Evolutionary conservation across 2,797 vertebrate species (phyloP).

Genomic region (Telmatherina bonti): DNA sequence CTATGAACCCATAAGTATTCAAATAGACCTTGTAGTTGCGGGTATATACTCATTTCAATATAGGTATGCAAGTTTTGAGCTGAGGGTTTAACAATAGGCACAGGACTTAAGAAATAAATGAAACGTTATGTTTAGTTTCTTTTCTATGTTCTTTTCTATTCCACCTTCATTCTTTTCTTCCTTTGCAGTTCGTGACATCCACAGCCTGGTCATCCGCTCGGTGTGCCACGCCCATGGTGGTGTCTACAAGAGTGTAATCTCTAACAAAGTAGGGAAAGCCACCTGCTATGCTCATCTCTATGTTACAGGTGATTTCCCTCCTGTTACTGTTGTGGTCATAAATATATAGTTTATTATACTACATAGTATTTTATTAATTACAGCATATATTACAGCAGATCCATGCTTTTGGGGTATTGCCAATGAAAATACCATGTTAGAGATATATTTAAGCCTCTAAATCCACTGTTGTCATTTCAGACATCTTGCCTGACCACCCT

Average conservation of each 20-base stretch:
- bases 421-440: neutral
- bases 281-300: constrained; percentile 98
- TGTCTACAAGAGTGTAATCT: constrained; percentile 98
- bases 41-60: too few relatives aligned
- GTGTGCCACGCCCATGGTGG: constrained; percentile 93
- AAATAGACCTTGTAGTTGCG: too few relatives aligned
- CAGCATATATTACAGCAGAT: too few relatives aligned
- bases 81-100: too few relatives aligned
- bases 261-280: constrained; percentile 98
- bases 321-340: neutral
- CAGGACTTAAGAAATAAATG: too few relatives aligned
- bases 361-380: neutral
- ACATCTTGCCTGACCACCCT: constrained; percentile 94
- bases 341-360: neutral
- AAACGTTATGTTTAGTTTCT: too few relatives aligned
- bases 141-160: too few relatives aligned
- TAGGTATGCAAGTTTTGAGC: too few relatives aligned
- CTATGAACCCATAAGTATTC: too few relatives aligned
- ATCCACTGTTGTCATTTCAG: constrained; percentile 69
- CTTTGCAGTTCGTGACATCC: constrained; percentile 91
- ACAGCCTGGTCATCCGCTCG: constrained; percentile 91
- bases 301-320: constrained; percentile 87
- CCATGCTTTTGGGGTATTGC: too few relatives aligned
- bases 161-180: neutral
- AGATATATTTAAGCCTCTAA: constrained; percentile 2